Base-by-base conservation (phyloP, 1,140 invertebrate genomes). In the Drosophila bocqueti region DNA sequence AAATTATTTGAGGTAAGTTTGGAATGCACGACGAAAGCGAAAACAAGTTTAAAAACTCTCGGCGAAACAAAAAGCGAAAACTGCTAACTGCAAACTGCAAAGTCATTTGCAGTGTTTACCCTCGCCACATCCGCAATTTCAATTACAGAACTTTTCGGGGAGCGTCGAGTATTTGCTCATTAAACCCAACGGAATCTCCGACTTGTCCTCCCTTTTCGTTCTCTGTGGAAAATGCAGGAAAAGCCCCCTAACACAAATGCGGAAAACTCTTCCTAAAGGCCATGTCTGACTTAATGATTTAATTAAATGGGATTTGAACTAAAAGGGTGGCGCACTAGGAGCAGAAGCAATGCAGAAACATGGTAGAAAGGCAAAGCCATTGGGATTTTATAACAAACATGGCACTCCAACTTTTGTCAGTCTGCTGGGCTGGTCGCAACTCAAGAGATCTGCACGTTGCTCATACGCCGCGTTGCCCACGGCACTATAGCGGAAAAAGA, bases 351-450 rank as follows among this genome's bases (percentile, higher is more conserved):
- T 11, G 29, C 15, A 4, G 13, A 58, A 31, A 31, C 38, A 31
- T 31, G 11, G 38, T 10, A 18, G 16, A 18, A 18, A 5, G 9
- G 2, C 43, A 45, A 46, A 21, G 61, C 45, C 29, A 59, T 46
- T 54, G 54, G 73, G 78, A 62, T 81, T 82, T 81, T 73, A 87
- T 81, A 81, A 81, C 77, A 89, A 87, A 87, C 72, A 87, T 80
- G 71, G 68, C 75, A 78, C 79, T 69, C 45, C 46, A 80, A 71
- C 72, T 83, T 89, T 79, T 80, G 81, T 79, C 65, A 71, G 82
- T 38, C 42, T 31, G 26, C 16, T 16, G 24, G 24, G 24, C 13
- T 38, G 65, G 29, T 21, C 18, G 43, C 26, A 66, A 29, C 63
- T 65, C 50, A 43, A 58, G 74, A 61, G 83, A 71, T 58, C 47